Conservation (phyloP, 2,113 vertebrate species). For the Ameiurus melas region DNA sequence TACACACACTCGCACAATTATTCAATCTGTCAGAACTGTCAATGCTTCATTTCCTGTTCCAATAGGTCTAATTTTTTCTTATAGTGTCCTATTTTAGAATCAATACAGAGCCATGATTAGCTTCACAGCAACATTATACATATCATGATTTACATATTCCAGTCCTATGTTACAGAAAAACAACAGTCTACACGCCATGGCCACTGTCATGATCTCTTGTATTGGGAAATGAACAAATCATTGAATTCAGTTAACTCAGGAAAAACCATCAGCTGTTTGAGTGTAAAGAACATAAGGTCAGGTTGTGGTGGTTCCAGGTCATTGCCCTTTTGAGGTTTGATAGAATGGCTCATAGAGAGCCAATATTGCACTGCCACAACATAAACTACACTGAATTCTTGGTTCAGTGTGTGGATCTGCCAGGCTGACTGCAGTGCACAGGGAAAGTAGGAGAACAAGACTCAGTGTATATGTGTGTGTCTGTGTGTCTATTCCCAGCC, state of each 20-base stretch:
- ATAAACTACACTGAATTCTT: conserved; percentile 34
- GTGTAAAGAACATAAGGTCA: conserved; percentile 39
- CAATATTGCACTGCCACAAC: background rate
- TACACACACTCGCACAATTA: background rate
- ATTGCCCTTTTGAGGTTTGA: conserved; percentile 9
- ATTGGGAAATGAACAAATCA: conserved; percentile 56
- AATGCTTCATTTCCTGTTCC: background rate
- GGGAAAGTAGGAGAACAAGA: conserved; percentile 43
- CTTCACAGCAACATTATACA: background rate
- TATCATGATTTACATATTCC: background rate
- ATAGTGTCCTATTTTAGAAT: background rate
- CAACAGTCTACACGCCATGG: background rate
- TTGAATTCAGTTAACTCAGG: conserved; percentile 57
- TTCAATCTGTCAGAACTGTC: background rate
- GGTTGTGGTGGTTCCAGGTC: conserved; percentile 8
- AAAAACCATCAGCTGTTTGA: conserved; percentile 28
- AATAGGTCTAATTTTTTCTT: background rate
- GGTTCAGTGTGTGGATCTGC: conserved; percentile 28
- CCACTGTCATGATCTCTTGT: conserved; percentile 11
- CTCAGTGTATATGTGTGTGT: conserved; percentile 21
- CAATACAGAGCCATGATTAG: background rate
- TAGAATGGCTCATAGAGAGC: conserved; percentile 1
- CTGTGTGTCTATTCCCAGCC: conserved; percentile 6
- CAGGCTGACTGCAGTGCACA: conserved; percentile 20
- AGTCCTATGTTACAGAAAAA: background rate